Evolutionary conservation across 2,113 vertebrate genomes (phyloP).

Genomic region (Psittacus erithacus): DNA sequence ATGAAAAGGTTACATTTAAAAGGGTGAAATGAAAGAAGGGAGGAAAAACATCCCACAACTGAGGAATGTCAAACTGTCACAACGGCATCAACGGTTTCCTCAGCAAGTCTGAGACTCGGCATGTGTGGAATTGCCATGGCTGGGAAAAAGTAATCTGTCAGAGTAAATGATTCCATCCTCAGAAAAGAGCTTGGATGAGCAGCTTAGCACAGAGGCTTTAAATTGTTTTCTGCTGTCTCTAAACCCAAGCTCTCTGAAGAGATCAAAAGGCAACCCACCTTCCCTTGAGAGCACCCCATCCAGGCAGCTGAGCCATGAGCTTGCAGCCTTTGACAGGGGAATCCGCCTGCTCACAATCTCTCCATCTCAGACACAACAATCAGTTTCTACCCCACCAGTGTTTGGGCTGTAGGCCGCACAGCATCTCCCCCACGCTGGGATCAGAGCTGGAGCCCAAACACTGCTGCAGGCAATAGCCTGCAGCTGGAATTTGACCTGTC

Average conservation of each 20-base stretch:
- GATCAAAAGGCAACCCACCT: conserved; percentile 10
- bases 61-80: conserved; percentile 47
- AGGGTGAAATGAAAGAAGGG: conserved; percentile 11
- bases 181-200: not conserved
- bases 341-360: not conserved
- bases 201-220: not conserved
- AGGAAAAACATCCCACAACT: not conserved
- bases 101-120: conserved; percentile 25
- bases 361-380: not conserved
- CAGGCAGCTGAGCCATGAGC: not conserved
- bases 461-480: accelerated
- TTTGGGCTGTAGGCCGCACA: accelerated
- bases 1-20: not conserved
- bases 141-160: conserved; percentile 4
- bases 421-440: accelerated
- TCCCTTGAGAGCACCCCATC: not conserved
- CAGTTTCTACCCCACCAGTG: accelerated
- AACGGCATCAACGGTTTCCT: conserved; percentile 48
- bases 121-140: not conserved
- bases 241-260: not conserved
- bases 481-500: accelerated
- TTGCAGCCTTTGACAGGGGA: not conserved
- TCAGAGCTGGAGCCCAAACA: not conserved
- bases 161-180: conserved; percentile 29
- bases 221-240: not conserved